Conservation (phyloP, 2,888 invertebrate species). For the Fragum sueziense region DNA sequence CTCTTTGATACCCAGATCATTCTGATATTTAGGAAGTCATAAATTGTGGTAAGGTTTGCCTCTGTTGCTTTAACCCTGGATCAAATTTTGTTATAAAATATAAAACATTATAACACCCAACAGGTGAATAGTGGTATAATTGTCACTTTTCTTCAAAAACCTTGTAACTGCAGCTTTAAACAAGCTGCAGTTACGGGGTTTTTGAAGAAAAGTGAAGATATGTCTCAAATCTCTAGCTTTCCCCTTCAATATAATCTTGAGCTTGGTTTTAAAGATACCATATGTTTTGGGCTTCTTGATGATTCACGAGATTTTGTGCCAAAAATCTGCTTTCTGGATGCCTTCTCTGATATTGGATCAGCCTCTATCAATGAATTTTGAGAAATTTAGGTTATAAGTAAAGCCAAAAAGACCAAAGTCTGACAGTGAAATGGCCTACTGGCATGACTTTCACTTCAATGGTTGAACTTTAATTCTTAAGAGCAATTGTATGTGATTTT, state of each 20-base stretch:
- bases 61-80: background rate
- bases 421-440: too few relatives aligned
- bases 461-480: too few relatives aligned
- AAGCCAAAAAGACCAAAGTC: too few relatives aligned
- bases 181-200: too few relatives aligned
- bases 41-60: background rate
- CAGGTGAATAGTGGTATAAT: too few relatives aligned
- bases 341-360: background rate
- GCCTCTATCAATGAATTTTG: background rate
- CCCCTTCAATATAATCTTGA: background rate
- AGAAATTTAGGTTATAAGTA: too few relatives aligned
- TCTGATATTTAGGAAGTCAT: background rate
- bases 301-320: background rate
- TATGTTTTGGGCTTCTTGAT: constrained; percentile 4
- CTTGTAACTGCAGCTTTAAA: too few relatives aligned
- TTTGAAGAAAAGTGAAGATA: too few relatives aligned
- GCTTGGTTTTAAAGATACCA: background rate
- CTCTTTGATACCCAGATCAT: background rate
- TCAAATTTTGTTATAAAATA: constrained; percentile 16
- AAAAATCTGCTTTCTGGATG: background rate
- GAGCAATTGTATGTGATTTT: too few relatives aligned
- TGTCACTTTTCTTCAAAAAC: too few relatives aligned
- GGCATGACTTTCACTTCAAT: too few relatives aligned
- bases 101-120: constrained; percentile 17
- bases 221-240: constrained; percentile 14